Evolutionary conservation across 2,888 invertebrate species (phyloP).

Genomic region (Seira musarum): DNA sequence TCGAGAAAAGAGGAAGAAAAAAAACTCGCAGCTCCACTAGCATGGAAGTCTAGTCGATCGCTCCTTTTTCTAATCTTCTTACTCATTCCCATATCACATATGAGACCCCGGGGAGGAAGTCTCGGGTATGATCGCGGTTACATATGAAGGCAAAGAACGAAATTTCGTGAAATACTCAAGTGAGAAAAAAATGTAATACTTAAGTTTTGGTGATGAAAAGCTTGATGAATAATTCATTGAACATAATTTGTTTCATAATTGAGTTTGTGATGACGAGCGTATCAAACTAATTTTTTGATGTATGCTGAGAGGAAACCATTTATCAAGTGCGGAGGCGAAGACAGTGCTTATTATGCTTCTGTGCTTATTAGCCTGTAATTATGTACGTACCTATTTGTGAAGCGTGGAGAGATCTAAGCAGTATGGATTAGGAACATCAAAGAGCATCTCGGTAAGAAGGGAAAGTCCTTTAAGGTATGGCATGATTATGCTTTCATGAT

Average conservation of each 20-base stretch:
- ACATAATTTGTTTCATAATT: not conserved
- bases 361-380: not conserved
- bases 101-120: conserved; percentile 24
- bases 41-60: not conserved
- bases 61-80: conserved; percentile 1
- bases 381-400: not conserved
- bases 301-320: no score
- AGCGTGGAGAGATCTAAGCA: no score
- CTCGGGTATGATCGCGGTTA: not conserved
- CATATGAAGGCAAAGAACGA: not conserved
- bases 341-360: no score
- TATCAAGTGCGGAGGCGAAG: no score
- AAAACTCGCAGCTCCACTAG: not conserved
- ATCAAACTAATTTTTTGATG: no score
- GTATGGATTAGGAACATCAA: no score
- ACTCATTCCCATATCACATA: conserved; percentile 21
- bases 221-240: conserved; percentile 12
- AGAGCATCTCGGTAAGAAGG: no score
- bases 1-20: conserved; percentile 69
- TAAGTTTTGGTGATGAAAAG: not conserved
- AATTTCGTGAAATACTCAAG: no score
- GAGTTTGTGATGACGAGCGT: no score
- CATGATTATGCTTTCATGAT: no score
- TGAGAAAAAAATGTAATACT: no score
- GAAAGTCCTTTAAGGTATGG: no score